Evolutionary conservation across 2,113 vertebrate genomes (phyloP).

Genomic region (Apus apus): DNA sequence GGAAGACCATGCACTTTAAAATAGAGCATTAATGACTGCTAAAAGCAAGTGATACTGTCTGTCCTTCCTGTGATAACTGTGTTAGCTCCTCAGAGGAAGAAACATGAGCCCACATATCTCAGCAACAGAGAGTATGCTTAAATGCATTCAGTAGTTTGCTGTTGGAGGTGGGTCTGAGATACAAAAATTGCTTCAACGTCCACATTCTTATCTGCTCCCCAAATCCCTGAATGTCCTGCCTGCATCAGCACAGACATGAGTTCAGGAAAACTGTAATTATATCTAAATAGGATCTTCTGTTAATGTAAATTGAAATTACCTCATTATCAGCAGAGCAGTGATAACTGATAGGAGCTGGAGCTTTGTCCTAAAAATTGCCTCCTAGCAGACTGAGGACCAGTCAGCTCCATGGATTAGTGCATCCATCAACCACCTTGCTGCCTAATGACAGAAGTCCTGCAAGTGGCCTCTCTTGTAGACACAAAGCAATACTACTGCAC

Average conservation of each 20-base stretch:
- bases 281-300: slow-evolving; percentile 20
- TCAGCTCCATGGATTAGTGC: background rate
- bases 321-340: background rate
- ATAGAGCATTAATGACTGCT: background rate
- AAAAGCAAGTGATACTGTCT: background rate
- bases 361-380: background rate
- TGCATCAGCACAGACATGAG: background rate
- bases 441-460: background rate
- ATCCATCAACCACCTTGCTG: background rate
- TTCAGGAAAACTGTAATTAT: background rate
- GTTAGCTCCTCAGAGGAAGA: background rate
- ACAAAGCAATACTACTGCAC: background rate
- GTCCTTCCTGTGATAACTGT: background rate
- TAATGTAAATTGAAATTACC: background rate
- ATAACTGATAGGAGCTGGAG: background rate
- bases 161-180: background rate
- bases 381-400: background rate
- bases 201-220: background rate
- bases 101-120: background rate
- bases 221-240: background rate
- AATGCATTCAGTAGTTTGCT: background rate
- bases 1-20: background rate
- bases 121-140: background rate
- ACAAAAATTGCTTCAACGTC: background rate
- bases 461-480: background rate